Base-by-base conservation (phyloP, 2,888 invertebrate species). In the Hermaeophaga mercurialis region DNA sequence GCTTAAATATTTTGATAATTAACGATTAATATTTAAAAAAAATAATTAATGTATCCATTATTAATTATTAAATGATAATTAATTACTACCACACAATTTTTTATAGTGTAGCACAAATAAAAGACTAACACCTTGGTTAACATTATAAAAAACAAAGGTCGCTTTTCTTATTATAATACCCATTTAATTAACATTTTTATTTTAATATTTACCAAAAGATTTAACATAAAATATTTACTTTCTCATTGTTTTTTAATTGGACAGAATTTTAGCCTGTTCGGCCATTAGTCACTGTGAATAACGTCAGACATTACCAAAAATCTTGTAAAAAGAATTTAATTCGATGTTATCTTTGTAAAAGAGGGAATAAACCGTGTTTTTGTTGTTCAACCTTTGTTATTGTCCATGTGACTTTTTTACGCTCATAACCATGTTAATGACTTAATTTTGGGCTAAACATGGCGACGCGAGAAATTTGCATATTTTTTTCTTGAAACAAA, bases 181-280 rank as follows among this genome's bases (percentile, higher is more conserved):
- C 12, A 1, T 18, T 39, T 49, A 24, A 49, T 49, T 49, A 49
- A 12, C 39, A 49, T 49, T 49, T 48, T 38, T 17, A 49, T 49
- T 22, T 49, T 31, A 26, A 39, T 49, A 39, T 49, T 36, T 17
- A 39, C 36, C 26, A 6, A 39, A 39, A 49, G 39, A 38, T 49
- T 49, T 17, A 39, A 17, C 39, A 19, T 48, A 48, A 14, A 33
- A 34, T 48, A 38, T 39, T 15, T 8, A 28, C 4, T 11, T 17
- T 15, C 15, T 44, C 56, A 56, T 59, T 56, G 59, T 56, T 53
- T 41, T 49, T 43, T 49, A 59, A 54, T 56, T 56, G 46, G 49
- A 48, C 54, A 54, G 15, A 48, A 50, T 56, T 56, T 44, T 34
- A 19, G 39, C 44, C 14, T 53, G 44, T 49, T 47, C 43, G 26